Evolutionary conservation across 2,797 vertebrate genomes (phyloP).

Genomic region (Borostomias antarcticus): DNA sequence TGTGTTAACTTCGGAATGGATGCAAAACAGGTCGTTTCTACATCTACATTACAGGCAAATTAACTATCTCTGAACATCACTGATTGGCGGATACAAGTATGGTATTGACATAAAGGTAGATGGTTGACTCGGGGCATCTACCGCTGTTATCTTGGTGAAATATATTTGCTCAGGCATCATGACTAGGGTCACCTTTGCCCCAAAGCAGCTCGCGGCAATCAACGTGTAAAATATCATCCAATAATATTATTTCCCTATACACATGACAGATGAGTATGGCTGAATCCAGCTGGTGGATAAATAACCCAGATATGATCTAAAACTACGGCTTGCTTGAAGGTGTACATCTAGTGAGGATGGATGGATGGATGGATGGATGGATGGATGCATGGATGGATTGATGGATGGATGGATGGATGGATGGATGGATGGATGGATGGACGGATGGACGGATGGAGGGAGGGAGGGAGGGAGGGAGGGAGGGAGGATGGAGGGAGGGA

Average conservation of each 20-base stretch:
- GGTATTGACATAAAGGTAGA: neutral
- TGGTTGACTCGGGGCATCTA: neutral
- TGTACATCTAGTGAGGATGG: no score
- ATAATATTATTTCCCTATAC: slow-evolving; percentile 5
- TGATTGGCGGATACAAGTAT: neutral
- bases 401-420: no score
- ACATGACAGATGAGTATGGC: neutral
- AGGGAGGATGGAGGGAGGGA: no score
- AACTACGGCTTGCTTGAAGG: no score
- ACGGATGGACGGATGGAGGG: no score
- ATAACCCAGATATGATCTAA: no score
- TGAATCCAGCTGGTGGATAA: no score
- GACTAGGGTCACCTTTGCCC: slow-evolving; percentile 40
- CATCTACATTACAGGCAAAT: no score
- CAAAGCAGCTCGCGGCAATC: slow-evolving; percentile 17
- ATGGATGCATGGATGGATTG: no score
- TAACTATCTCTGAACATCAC: neutral
- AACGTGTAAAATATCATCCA: slow-evolving; percentile 36
- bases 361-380: no score
- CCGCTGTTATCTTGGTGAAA: slow-evolving; percentile 3
- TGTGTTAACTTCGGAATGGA: slow-evolving; percentile 57
- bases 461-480: no score
- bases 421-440: no score
- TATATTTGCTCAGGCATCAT: slow-evolving; percentile 40
- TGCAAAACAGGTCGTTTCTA: slow-evolving; percentile 72